Conservation (phyloP, 2,888 invertebrate genomes). For the Tethea ocularis region DNA sequence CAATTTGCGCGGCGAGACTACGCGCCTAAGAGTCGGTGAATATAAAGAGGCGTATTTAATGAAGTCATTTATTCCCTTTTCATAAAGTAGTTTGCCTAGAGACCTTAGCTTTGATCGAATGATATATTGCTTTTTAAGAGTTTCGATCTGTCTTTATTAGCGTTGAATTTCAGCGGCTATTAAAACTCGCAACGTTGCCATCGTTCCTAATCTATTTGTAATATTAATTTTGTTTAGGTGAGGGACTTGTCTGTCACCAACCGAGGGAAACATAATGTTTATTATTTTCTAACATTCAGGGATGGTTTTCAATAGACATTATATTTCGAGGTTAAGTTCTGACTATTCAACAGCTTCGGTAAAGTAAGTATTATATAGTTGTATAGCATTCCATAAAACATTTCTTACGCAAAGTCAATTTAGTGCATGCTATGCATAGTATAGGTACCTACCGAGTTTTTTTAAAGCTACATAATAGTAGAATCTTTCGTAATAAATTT, state of each 20-base stretch:
- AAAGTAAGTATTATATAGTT: too few relatives aligned
- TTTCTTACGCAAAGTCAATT: too few relatives aligned
- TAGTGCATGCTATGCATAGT: too few relatives aligned
- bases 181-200: conserved; percentile 37
- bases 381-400: too few relatives aligned
- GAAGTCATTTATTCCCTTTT: conserved; percentile 62
- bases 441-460: too few relatives aligned
- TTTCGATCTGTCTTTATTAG: conserved; percentile 43
- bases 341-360: conserved; percentile 47
- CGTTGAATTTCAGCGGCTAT: conserved; percentile 32
- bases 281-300: too few relatives aligned
- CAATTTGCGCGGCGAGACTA: conserved; percentile 61
- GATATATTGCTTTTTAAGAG: conserved; percentile 35
- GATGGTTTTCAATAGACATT: too few relatives aligned
- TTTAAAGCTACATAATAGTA: too few relatives aligned
- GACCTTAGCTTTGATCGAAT: conserved; percentile 42
- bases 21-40: conserved; percentile 47
- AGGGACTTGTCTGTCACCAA: conserved; percentile 58
- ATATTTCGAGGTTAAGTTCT: too few relatives aligned
- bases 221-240: conserved; percentile 60
- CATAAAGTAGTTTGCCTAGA: conserved; percentile 35
- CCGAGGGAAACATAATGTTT: conserved; percentile 31
- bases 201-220: conserved; percentile 47
- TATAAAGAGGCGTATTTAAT: conserved; percentile 62
- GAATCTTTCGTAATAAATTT: too few relatives aligned